A percentile compares a stretch with the other conserved stretches of the same genome.
Conservation (phyloP, 2,888 invertebrate genomes). For the Torymus texanus region DNA sequence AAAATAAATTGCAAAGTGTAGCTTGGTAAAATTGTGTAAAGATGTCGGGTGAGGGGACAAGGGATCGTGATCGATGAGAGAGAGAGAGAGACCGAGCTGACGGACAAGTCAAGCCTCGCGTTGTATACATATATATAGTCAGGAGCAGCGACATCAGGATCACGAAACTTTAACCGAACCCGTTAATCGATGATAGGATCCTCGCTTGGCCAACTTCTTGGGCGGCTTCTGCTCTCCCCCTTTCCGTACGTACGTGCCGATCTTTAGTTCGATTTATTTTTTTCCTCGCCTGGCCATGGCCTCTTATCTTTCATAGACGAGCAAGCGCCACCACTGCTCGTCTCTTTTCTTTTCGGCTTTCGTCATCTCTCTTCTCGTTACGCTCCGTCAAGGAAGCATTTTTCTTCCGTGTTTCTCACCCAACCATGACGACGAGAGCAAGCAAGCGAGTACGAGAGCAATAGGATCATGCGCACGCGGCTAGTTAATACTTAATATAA, state of each 20-base stretch:
- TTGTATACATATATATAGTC: no score
- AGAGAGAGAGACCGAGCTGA: conserved; percentile 54
- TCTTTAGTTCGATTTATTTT: conserved; percentile 47
- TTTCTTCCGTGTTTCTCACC: background rate
- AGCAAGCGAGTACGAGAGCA: background rate
- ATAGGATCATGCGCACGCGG: background rate
- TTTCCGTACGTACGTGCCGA: conserved; percentile 5
- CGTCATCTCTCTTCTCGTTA: conserved; percentile 54
- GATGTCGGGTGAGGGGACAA: background rate
- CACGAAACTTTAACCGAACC: conserved; percentile 68
- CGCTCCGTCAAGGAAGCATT: conserved; percentile 51
- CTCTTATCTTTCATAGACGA: conserved; percentile 23
- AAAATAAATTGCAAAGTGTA: no score
- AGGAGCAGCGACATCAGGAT: conserved; percentile 64
- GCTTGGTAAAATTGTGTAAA: no score
- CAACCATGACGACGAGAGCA: conserved; percentile 26
- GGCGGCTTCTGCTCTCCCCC: conserved; percentile 52
- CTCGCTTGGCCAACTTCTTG: conserved; percentile 61
- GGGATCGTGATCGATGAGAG: conserved; percentile 68
- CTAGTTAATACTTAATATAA: conserved; percentile 30
- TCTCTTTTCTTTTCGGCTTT: conserved; percentile 29
- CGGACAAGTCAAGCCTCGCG: conserved; percentile 57
- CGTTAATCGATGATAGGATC: conserved; percentile 73
- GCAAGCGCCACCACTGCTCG: conserved; percentile 13
- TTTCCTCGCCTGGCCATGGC: conserved; percentile 50